Evolutionary conservation across 2,888 invertebrate genomes (phyloP).

Genomic region (Odontomyia ornata): DNA sequence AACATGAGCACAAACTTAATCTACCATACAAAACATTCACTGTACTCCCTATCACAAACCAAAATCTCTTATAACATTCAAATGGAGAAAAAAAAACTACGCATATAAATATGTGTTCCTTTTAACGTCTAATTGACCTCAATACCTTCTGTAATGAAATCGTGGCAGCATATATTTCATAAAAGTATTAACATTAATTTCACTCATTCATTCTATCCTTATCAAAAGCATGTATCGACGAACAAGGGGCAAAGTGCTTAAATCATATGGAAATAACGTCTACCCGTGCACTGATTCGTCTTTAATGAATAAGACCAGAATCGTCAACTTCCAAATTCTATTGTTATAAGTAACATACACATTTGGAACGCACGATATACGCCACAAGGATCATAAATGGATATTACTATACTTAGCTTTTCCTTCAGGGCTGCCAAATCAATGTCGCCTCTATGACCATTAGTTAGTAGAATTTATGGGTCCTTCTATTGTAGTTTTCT

Average conservation of each 20-base stretch:
- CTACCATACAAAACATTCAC: too few relatives aligned
- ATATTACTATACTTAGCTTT: not conserved
- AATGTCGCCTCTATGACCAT: not conserved
- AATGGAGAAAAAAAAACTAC: not conserved
- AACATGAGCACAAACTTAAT: too few relatives aligned
- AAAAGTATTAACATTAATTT: conserved; percentile 22
- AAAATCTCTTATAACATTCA: not conserved
- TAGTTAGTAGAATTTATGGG: too few relatives aligned
- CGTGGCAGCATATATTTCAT: not conserved
- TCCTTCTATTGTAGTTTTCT: too few relatives aligned
- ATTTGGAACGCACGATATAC: conserved; percentile 24
- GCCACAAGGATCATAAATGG: not conserved
- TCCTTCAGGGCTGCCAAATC: not conserved
- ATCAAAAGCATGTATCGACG: conserved; percentile 17
- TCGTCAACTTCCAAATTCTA: conserved; percentile 26
- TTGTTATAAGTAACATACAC: conserved; percentile 40
- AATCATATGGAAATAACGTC: conserved; percentile 23
- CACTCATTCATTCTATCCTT: not conserved
- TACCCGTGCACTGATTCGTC: conserved; percentile 15
- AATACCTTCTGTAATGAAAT: not conserved
- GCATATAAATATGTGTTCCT: conserved; percentile 7
- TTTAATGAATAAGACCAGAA: conserved; percentile 27
- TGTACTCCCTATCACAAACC: too few relatives aligned
- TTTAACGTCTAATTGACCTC: conserved; percentile 9
- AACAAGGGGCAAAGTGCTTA: not conserved